Percentiles rank a stretch among this genome's conserved stretches.
Evolutionary conservation across 2,888 invertebrate species (phyloP).

Genomic region (Dynastes grantii): DNA sequence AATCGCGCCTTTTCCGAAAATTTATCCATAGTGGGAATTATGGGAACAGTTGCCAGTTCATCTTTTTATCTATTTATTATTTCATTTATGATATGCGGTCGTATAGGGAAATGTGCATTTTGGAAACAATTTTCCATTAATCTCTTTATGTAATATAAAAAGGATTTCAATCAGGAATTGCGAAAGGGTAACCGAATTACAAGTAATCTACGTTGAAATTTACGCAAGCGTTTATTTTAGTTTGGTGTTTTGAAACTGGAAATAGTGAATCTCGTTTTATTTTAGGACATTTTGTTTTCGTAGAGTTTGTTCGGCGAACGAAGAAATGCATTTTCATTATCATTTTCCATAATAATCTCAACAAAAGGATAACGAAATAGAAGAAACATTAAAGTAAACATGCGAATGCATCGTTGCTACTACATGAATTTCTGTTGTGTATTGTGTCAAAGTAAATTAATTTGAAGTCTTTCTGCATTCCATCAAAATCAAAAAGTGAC

Average conservation of each 20-base stretch:
- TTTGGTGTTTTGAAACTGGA: neutral
- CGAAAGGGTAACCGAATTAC: neutral
- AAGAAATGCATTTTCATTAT: conserved; percentile 41
- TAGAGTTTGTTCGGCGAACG: conserved; percentile 33
- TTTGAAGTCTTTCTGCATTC: conserved; percentile 52
- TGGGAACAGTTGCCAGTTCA: conserved; percentile 8
- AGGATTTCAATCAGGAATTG: neutral
- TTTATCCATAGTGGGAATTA: neutral
- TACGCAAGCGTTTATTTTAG: neutral
- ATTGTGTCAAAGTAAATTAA: conserved; percentile 51
- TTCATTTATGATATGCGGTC: conserved; percentile 8
- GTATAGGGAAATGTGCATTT: conserved; percentile 15
- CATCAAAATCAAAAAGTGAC: conserved; percentile 61
- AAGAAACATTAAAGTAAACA: conserved; percentile 48
- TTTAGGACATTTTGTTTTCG: conserved; percentile 46
- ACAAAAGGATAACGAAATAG: conserved; percentile 4
- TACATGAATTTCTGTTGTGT: conserved; percentile 40
- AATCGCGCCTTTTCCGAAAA: neutral
- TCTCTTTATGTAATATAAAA: neutral
- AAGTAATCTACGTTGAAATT: conserved; percentile 1
- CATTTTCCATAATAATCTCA: conserved; percentile 27
- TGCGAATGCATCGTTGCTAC: conserved; percentile 50
- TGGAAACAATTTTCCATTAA: neutral
- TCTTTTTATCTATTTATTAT: neutral
- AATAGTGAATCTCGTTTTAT: conserved; percentile 15